These are phyloP conservation scores for Leptestheria dahalacensis DNA, from an alignment of 1,140 invertebrate genomes.

Conservation along the genomic window DNA sequence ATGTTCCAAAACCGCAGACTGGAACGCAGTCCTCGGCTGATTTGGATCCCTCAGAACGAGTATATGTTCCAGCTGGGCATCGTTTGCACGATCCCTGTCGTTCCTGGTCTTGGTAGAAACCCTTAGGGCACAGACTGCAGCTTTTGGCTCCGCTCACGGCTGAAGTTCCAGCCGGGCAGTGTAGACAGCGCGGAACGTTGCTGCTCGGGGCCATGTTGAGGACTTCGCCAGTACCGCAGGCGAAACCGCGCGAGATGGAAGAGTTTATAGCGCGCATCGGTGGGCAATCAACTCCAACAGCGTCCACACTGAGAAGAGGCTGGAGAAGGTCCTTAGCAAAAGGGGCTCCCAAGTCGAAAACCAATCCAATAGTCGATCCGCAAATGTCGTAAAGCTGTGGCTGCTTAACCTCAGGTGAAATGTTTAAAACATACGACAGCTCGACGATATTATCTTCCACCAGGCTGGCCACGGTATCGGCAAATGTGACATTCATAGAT, in stretches of 20 bases:
- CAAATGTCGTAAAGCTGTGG: conserved; percentile 84
- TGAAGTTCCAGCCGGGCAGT: conserved; percentile 88
- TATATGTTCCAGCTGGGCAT: conserved; percentile 85
- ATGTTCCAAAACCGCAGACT: conserved; percentile 90
- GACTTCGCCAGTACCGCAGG: conserved; percentile 82
- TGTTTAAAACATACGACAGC: conserved; percentile 66
- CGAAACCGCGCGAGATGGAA: conserved; percentile 72
- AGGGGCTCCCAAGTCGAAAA: conserved; percentile 85
- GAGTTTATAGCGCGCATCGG: conserved; percentile 70
- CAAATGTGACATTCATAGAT: conserved; percentile 82
- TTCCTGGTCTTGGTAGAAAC: conserved; percentile 83
- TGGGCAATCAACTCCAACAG: conserved; percentile 80
- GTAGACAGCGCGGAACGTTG: conserved; percentile 80
- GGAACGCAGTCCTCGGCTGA: conserved; percentile 67
- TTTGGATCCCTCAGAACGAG: conserved; percentile 49
- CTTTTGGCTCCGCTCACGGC: conserved; percentile 69
- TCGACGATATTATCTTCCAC: conserved; percentile 72
- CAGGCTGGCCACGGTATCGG: conserved; percentile 55
- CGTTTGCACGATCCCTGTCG: conserved; percentile 69
- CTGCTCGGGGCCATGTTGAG: conserved; percentile 70
- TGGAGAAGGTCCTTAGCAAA: conserved; percentile 82
- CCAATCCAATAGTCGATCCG: conserved; percentile 77
- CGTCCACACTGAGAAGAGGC: conserved; percentile 68
- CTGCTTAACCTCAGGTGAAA: conserved; percentile 70
- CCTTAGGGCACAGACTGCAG: conserved; percentile 75